phyloP scores from a whole-genome alignment of 2,113 vertebrate species.

The Melanostigma gelatinosum region DNA sequence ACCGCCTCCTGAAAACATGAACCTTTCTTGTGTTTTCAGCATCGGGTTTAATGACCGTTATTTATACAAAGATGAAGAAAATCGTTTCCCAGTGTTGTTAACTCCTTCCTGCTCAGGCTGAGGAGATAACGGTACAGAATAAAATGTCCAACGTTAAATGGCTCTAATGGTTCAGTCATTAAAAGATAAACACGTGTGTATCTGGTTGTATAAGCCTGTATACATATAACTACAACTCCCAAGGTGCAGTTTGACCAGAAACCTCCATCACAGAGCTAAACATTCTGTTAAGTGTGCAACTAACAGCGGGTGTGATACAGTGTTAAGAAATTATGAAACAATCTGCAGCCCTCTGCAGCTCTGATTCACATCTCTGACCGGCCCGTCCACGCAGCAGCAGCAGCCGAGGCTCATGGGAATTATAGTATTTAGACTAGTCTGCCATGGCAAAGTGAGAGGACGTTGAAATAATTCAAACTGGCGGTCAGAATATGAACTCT shows the following conservation, averaged over 20 bases:
- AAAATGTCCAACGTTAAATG: no score
- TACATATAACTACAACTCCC: neutral
- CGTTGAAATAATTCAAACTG: neutral
- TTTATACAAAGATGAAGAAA: neutral
- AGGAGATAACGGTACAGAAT: no score
- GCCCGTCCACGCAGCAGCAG: neutral
- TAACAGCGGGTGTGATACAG: neutral
- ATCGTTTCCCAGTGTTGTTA: neutral
- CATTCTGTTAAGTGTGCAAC: no score
- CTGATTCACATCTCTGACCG: neutral
- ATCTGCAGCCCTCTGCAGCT: neutral
- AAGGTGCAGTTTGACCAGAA: neutral
- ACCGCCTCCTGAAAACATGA: neutral
- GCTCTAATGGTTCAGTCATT: no score
- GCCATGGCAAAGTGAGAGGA: neutral
- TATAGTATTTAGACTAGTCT: neutral
- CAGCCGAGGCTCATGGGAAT: neutral
- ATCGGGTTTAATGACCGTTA: neutral
- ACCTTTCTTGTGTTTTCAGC: neutral
- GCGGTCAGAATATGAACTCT: neutral
- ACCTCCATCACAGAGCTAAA: neutral
- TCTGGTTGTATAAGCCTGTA: neutral
- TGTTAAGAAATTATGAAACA: neutral
- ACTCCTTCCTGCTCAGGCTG: neutral
- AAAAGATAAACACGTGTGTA: no score